Conservation (phyloP, 2,113 vertebrate species). For the Chloropsis hardwickii region DNA sequence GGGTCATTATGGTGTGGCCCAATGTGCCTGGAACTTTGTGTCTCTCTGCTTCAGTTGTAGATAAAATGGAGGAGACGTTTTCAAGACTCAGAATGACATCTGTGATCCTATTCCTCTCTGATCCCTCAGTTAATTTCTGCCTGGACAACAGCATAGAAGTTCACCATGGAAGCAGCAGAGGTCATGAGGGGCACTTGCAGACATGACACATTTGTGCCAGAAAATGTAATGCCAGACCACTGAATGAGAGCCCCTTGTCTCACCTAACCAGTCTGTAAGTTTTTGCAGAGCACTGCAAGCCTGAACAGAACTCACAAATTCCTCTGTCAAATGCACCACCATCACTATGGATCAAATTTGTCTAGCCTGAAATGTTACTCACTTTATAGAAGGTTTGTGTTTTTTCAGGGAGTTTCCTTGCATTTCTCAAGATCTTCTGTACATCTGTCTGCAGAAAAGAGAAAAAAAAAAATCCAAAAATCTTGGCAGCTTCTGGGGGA, state of each 20-base stretch:
- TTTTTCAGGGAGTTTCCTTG: constrained; percentile 97
- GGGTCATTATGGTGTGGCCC: neutral
- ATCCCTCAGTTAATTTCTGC: neutral
- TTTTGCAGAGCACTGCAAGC: neutral
- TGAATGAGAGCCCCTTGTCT: neutral
- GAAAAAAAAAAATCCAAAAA: neutral
- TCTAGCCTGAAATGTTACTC: neutral
- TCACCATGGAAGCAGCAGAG: neutral
- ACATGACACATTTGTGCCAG: neutral
- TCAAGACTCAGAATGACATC: neutral
- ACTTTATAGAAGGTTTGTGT: constrained; percentile 99
- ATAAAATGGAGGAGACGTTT: neutral
- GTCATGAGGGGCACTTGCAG: neutral
- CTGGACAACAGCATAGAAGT: neutral
- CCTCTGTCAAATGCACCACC: neutral
- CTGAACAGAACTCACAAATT: neutral
- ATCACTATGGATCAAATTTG: neutral
- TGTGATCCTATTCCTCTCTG: neutral
- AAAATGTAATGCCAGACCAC: neutral
- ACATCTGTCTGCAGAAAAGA: constrained; percentile 87
- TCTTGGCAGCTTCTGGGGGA: neutral
- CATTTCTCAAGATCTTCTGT: constrained; percentile 98
- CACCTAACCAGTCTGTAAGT: neutral
- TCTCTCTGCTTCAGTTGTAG: neutral
- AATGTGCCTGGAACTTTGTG: neutral